phyloP scores from a whole-genome alignment of 2,888 invertebrate genomes.

The Thumatha senex region DNA sequence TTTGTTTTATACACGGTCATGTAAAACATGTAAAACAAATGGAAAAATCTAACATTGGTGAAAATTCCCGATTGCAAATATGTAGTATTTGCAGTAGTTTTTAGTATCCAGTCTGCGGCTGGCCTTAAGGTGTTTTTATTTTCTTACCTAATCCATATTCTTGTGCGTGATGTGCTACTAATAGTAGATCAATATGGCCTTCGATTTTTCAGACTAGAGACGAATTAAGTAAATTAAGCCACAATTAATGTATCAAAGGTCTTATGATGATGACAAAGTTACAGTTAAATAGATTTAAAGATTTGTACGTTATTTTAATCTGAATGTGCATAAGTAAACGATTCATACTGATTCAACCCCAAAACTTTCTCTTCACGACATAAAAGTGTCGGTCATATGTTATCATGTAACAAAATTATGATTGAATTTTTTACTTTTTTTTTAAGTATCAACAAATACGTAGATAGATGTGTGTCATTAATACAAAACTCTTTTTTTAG shows the following conservation, averaged over 20 bases:
- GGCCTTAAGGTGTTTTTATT: too few species aligned
- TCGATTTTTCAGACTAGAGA: slow-evolving; percentile 54
- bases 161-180: slow-evolving; percentile 28
- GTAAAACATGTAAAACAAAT: too few species aligned
- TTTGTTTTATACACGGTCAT: too few species aligned
- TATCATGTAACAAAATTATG: slow-evolving; percentile 20
- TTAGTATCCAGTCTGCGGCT: too few species aligned
- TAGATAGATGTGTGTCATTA: slow-evolving; percentile 35
- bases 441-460: slow-evolving; percentile 22
- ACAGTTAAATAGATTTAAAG: slow-evolving; percentile 56
- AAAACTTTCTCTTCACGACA: slow-evolving; percentile 53
- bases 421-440: slow-evolving; percentile 16
- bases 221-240: slow-evolving; percentile 63
- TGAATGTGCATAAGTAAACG: slow-evolving; percentile 36
- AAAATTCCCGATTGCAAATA: too few species aligned
- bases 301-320: slow-evolving; percentile 57
- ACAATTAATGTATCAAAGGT: slow-evolving; percentile 60
- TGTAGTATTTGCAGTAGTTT: too few species aligned
- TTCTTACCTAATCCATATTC: slow-evolving; percentile 20
- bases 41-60: too few species aligned
- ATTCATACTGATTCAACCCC: slow-evolving; percentile 46
- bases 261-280: slow-evolving; percentile 61
- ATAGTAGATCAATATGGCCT: slow-evolving; percentile 57
- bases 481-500: neutral
- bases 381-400: slow-evolving; percentile 15